Conservation (phyloP, 2,797 vertebrate genomes). For the Dendrocincla tyrannina region DNA sequence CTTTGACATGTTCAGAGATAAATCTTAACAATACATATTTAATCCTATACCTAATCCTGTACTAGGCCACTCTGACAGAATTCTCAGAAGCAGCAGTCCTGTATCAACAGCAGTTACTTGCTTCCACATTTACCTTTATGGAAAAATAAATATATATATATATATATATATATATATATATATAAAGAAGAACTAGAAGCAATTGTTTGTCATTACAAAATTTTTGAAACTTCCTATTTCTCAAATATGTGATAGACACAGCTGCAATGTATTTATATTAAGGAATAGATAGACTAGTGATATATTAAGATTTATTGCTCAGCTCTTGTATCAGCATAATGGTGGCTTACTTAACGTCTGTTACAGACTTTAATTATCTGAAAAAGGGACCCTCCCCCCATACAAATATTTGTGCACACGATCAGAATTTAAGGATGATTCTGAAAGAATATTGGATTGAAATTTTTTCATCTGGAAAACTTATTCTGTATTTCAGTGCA, state of each 20-base stretch:
- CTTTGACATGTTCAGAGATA: neutral
- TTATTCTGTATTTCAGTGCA: neutral
- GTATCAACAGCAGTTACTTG: neutral
- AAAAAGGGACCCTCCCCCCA: neutral
- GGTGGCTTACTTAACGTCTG: neutral
- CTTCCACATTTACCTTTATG: neutral
- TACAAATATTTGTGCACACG: accelerated
- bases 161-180: too few relatives aligned
- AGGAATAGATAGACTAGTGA: neutral
- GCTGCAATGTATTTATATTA: neutral
- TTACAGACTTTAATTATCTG: neutral
- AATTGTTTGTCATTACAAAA: neutral
- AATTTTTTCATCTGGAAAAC: neutral
- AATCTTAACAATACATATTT: neutral
- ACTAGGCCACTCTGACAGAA: neutral
- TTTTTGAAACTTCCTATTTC: neutral
- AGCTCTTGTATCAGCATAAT: neutral
- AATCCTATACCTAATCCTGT: neutral
- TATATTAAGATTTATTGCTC: neutral
- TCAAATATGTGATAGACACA: neutral
- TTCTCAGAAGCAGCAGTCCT: neutral
- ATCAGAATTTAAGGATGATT: neutral
- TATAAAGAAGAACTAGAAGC: neutral
- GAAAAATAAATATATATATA: neutral
- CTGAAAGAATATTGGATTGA: neutral